Evolutionary conservation across 2,888 invertebrate species (phyloP), one percentile per base, ranked within the genome.

Genomic region (Eugnorisma glareosa): DNA sequence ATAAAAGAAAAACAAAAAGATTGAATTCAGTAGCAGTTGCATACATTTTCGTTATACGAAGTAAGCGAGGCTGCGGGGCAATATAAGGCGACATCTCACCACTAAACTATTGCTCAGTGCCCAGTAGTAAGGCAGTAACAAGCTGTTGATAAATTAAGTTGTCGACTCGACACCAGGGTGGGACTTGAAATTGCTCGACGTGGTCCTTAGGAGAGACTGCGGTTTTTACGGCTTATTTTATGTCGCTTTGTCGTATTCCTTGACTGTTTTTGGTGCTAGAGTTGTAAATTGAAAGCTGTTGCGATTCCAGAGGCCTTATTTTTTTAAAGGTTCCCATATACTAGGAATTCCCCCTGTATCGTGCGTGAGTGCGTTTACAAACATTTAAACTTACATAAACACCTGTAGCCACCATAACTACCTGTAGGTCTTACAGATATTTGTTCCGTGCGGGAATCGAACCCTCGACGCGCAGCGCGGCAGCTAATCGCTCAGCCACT

Each of bases 91-190:
- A 86, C 87, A 86, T 89, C 84, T 82, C 83, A 69, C 86, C 78
- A 82, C 85, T 87, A 83, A 87, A 83, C 85, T 83, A 86, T 86
- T 85, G 75, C 88, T 86, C 85, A 85, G 75, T 84, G 83, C 75
- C 79, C 74, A 70, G 67, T 77, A 83, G 76, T 82, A 37, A 76
- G 77, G 74, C 84, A 73, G 86, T 85, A 86, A 77, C 88, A 83
- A 85, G 84, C 86, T 83, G 88, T 78, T 88, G 88, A 88, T 88
- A 88, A 88, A 86, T 87, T 87, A 87, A 85, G 87, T 79, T 85
- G 86, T 77, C 87, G 70, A 76, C 67, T 76, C 57, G 51, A 67
- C 75, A 51, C 59, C 77, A 87, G 87, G 74, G 85, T n/a, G 61
- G 82, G 68, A 81, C 61, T 81, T 31, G 54, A 75, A 72, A 72